Base-by-base conservation (phyloP, 2,888 invertebrate species). In the Augiades crinisus region DNA sequence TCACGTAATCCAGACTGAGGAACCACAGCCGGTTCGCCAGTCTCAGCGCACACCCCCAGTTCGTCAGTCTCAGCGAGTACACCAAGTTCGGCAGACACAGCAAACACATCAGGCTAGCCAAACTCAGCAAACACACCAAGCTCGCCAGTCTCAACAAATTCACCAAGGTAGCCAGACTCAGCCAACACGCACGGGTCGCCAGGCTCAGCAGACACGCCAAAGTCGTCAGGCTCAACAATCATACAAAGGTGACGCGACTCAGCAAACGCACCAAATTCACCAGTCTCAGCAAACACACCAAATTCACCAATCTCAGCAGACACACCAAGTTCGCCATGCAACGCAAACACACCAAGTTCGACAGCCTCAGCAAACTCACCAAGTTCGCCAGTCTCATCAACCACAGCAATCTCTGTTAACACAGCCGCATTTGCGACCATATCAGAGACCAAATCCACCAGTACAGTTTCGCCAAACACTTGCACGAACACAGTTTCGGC, bases 1-100 rank as follows among this genome's bases (percentile, higher is more conserved):
- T 21, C 56, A 47, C n/a, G n/a, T n/a, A n/a, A n/a, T n/a, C 13
- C 43, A 58, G 1, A 36, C 49, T 34, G 52, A 10, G 19, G 24
- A 5, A 43, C 43, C 12, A 21, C 43, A n/a, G n/a, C n/a, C n/a
- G n/a, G n/a, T n/a, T n/a, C n/a, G n/a, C 13, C 43, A 58, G 1
- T 40, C 49, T 34, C 54, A 10, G 19, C 27, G 7, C 46, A 43
- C 12, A 21, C 43, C n/a, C n/a, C n/a, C n/a, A n/a, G n/a, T n/a
- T n/a, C n/a, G n/a, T 4, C 24, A 37, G 2, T 3, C 19, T 12
- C 36, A 24, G 1, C 37, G 27, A 17, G 0, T 30, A 8, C 10
- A 10, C 3, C 27, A 27, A 3, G 2, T 10, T 8, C n/a, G 24
- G 7, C 24, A 37, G 2, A 3, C 19, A 17, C 36, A 24, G 1